Base-by-base conservation (phyloP, 2,888 invertebrate genomes). In the Notodonta dromedarius region DNA sequence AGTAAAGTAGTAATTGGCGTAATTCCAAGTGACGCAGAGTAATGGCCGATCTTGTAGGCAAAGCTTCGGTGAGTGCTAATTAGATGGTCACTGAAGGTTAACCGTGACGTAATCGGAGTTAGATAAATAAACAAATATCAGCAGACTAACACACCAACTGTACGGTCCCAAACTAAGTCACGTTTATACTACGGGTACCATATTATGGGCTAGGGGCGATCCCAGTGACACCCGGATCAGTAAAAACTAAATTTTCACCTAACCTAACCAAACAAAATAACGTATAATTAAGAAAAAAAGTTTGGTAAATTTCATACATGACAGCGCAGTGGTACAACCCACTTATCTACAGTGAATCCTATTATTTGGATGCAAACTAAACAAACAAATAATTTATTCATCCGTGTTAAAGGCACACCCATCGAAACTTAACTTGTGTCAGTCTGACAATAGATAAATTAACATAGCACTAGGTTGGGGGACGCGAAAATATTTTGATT, bases 401-500 rank as follows among this genome's bases (percentile, higher is more conserved):
- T 78, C 65, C 69, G 67, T 62, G 71, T 76, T 71, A 73, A 73
- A 75, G 73, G 79, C 85, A 83, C 87, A 82, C 86, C 84, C 85
- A 84, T 79, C 78, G 67, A 74, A 74, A 83, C 80, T 88, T 88
- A 87, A 90, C 89, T 90, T 82, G 74, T 84, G 85, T 83, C 86
- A 84, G 74, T 72, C 72, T 77, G 84, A 90, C 91, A 91, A 89
- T 88, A 80, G 80, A 74, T 74, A 86, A 89, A 91, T 91, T 89
- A 89, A 89, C 91, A 82, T 79, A 70, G 62, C 62, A 58, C 50
- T 57, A 60, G 60, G 50, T 67, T 63, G 69, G 78, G 85, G 89
- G 86, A 79, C 77, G 80, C 78, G 75, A 84, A 89, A 91, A 90
- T 91, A 88, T 93, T 93, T 91, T 91, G 92, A 93, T 93, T 92